Evolutionary conservation across 1,140 invertebrate genomes (phyloP).

Genomic region (Euwallacea similis): DNA sequence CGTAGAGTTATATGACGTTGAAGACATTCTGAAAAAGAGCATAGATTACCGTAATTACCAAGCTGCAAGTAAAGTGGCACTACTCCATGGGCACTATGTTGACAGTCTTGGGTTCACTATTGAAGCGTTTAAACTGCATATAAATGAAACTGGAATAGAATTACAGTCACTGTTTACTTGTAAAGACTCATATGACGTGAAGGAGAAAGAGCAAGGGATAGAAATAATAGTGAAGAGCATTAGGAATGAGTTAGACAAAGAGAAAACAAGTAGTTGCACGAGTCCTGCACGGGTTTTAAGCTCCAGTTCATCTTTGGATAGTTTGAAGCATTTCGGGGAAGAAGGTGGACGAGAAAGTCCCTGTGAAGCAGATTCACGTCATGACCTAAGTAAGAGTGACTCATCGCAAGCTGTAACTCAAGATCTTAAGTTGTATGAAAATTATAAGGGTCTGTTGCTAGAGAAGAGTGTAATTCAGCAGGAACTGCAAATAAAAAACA

Average conservation of each 20-base stretch:
- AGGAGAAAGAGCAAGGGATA: conserved; percentile 42
- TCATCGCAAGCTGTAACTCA: conserved; percentile 17
- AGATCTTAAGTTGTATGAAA: conserved; percentile 23
- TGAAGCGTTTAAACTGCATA: conserved; percentile 50
- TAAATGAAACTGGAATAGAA: conserved; percentile 42
- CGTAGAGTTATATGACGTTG: conserved; percentile 51
- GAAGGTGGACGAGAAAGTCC: conserved; percentile 52
- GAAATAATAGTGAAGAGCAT: conserved; percentile 44
- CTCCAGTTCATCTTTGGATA: conserved; percentile 51
- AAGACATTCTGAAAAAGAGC: conserved; percentile 51
- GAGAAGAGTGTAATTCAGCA: conserved; percentile 33
- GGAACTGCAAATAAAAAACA: conserved; percentile 46
- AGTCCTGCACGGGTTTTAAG: conserved; percentile 50
- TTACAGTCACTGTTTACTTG: conserved; percentile 39
- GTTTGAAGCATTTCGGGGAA: conserved; percentile 50
- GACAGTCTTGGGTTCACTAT: conserved; percentile 56
- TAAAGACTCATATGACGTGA: conserved; percentile 38
- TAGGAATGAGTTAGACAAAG: conserved; percentile 45
- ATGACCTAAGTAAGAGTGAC: conserved; percentile 48
- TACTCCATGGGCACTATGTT: conserved; percentile 53
- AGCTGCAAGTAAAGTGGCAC: conserved; percentile 54
- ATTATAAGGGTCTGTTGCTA: conserved; percentile 21
- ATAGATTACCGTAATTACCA: conserved; percentile 53
- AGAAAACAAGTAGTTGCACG: conserved; percentile 37
- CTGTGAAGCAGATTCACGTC: conserved; percentile 49